A percentile compares a stretch with the other conserved stretches of the same genome.
phyloP scores from a whole-genome alignment of 2,888 invertebrate genomes.

The Acleris emargana region DNA sequence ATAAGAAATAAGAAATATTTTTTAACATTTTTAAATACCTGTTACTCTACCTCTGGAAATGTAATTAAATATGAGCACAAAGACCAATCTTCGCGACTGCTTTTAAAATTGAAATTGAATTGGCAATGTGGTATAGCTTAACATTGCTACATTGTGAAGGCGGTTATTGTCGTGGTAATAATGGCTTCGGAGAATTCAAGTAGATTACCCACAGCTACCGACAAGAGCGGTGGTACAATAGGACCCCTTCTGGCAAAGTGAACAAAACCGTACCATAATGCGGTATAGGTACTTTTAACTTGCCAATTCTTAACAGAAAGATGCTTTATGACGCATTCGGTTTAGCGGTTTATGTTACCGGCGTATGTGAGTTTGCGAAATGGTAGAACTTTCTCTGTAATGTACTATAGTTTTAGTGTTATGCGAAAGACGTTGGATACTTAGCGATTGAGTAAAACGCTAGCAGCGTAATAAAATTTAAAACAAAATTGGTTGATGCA shows the following conservation, averaged over 20 bases:
- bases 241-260: conserved; percentile 51
- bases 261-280: conserved; percentile 48
- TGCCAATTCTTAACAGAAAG: conserved; percentile 24
- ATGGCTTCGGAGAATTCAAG: conserved; percentile 58
- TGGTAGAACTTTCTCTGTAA: conserved; percentile 22
- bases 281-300: conserved; percentile 25
- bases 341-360: conserved; percentile 19
- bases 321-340: conserved; percentile 21
- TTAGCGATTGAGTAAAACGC: neutral
- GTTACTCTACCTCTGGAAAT: neutral
- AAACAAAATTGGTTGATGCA: conserved; percentile 1
- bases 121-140: conserved; percentile 50
- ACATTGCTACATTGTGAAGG: conserved; percentile 56
- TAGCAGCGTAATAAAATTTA: conserved; percentile 1
- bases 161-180: conserved; percentile 67
- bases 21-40: conserved; percentile 1
- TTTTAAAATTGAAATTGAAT: conserved; percentile 56
- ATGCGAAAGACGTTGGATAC: neutral
- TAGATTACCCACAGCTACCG: conserved; percentile 53
- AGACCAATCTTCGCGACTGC: conserved; percentile 38
- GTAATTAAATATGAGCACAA: conserved; percentile 28
- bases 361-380: conserved; percentile 13
- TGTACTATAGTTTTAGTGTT: conserved; percentile 4
- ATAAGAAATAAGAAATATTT: neutral
- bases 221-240: conserved; percentile 57